Evolutionary conservation across 1,140 invertebrate genomes (phyloP).

Genomic region (Battus philenor): DNA sequence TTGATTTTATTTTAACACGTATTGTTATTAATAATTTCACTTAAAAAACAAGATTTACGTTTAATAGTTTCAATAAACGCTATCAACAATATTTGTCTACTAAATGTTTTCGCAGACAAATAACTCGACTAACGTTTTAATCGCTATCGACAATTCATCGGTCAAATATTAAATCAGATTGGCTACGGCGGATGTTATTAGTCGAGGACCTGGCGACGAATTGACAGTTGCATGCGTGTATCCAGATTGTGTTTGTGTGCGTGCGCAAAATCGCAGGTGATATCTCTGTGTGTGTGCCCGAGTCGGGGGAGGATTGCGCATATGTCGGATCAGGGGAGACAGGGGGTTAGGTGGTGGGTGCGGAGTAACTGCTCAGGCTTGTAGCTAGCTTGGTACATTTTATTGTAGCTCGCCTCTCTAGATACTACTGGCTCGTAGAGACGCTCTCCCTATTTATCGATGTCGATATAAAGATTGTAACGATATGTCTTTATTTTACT

Average conservation of each 20-base stretch:
- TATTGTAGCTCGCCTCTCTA: slow-evolving; percentile 73
- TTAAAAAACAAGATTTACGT: no score
- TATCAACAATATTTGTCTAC: no score
- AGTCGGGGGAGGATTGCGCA: slow-evolving; percentile 53
- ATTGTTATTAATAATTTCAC: no score
- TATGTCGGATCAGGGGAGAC: slow-evolving; percentile 43
- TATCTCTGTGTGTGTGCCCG: slow-evolving; percentile 24
- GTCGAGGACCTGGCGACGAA: slow-evolving; percentile 40
- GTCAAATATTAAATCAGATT: slow-evolving; percentile 49
- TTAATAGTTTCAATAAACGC: no score
- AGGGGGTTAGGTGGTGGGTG: slow-evolving; percentile 33
- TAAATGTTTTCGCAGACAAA: no score
- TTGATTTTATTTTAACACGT: no score
- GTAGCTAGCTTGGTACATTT: slow-evolving; percentile 72
- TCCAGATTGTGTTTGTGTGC: slow-evolving; percentile 41
- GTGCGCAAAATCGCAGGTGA: slow-evolving; percentile 29
- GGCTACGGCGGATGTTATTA: slow-evolving; percentile 37
- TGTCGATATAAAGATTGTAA: slow-evolving; percentile 58
- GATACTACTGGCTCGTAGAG: slow-evolving; percentile 53
- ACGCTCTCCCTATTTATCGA: slow-evolving; percentile 47
- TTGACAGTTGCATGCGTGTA: slow-evolving; percentile 52
- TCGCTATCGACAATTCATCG: slow-evolving; percentile 19
- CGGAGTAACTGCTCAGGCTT: slow-evolving; percentile 68
- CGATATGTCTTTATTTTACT: slow-evolving; percentile 43
- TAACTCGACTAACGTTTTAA: background rate